phyloP scores from a whole-genome alignment of 2,113 vertebrate species.

The Morone chrysops region DNA sequence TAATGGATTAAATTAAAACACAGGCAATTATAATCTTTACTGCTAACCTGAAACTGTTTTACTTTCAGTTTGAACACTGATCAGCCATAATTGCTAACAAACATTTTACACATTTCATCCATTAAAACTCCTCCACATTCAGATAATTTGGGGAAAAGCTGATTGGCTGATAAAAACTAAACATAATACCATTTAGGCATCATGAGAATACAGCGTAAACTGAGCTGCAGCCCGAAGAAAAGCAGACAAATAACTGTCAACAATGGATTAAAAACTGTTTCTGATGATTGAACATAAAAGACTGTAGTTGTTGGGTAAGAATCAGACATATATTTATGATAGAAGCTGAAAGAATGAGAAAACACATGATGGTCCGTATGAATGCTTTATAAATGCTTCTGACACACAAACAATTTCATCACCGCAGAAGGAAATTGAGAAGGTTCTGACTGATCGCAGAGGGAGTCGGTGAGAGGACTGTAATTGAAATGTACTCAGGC shows the following conservation, averaged over 20 bases:
- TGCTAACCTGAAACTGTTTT: not conserved
- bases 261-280: not conserved
- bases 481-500: not conserved
- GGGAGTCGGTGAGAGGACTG: not conserved
- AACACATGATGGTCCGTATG: not conserved
- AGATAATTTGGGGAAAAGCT: no score
- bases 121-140: not conserved
- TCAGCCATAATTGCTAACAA: not conserved
- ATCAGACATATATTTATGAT: not conserved
- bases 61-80: not conserved
- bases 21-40: not conserved
- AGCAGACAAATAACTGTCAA: not conserved
- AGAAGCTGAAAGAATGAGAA: not conserved
- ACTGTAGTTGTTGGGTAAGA: not conserved
- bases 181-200: no score
- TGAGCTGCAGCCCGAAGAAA: not conserved
- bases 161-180: not conserved
- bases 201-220: not conserved
- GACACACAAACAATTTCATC: not conserved
- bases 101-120: not conserved
- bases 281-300: not conserved
- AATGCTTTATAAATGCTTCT: not conserved
- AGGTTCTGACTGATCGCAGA: not conserved
- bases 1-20: no score
- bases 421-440: not conserved